These are phyloP conservation scores for Eilema caniola DNA, from an alignment of 2,888 invertebrate species.

Conservation along the genomic window DNA sequence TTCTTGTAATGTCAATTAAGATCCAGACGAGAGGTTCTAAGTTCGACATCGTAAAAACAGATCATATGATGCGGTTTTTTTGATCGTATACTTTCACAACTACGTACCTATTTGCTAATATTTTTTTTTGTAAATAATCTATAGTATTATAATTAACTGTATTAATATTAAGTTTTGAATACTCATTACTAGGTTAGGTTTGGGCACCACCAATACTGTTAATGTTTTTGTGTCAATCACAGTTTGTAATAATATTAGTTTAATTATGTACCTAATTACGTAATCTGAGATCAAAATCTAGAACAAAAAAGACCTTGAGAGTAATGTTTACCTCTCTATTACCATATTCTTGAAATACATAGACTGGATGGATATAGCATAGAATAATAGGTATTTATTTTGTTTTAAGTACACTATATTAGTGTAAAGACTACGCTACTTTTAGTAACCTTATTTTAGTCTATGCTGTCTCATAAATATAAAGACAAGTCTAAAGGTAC, in stretches of 20 bases:
- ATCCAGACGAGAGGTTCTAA: constrained; percentile 17
- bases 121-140: constrained; percentile 72
- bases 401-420: constrained; percentile 83
- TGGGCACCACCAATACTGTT: constrained; percentile 68
- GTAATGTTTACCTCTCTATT: constrained; percentile 11
- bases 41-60: constrained; percentile 50
- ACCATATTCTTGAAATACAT: constrained; percentile 23
- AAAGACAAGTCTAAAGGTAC: constrained; percentile 69
- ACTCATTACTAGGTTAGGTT: constrained; percentile 74
- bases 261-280: constrained; percentile 40
- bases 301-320: constrained; percentile 37
- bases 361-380: constrained; percentile 26
- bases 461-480: constrained; percentile 61
- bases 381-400: constrained; percentile 64
- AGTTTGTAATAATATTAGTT: constrained; percentile 29
- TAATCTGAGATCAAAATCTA: constrained; percentile 40
- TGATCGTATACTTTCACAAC: constrained; percentile 48
- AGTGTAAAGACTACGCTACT: constrained; percentile 75
- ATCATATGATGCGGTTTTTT: constrained; percentile 41
- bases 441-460: constrained; percentile 40
- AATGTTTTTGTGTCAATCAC: constrained; percentile 42
- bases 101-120: constrained; percentile 62
- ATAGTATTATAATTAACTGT: constrained; percentile 67
- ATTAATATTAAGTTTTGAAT: constrained; percentile 76
- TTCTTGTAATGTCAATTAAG: constrained; percentile 11